Conservation (phyloP, 2,113 vertebrate genomes). For the Lonchura striata region DNA sequence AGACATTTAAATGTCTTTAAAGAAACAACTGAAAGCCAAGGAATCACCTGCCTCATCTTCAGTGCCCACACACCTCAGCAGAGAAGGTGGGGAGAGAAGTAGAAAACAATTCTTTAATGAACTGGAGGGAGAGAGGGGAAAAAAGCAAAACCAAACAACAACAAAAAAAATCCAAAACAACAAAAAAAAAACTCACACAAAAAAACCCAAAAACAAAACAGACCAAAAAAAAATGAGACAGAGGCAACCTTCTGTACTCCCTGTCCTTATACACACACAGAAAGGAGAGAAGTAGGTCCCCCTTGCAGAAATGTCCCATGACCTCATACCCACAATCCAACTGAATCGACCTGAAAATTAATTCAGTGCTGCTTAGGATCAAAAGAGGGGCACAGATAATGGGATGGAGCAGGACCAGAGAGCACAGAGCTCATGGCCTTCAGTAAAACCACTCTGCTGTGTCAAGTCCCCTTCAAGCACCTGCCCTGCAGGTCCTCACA, state of each 20-base stretch:
- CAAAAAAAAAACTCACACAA: too few species aligned
- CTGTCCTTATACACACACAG: rapidly evolving
- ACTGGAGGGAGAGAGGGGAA: not conserved
- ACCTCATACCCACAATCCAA: rapidly evolving
- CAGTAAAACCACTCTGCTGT: not conserved
- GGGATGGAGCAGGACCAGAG: not conserved
- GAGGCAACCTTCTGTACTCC: rapidly evolving
- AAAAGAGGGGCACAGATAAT: not conserved
- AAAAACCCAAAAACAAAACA: too few species aligned
- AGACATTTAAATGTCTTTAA: not conserved
- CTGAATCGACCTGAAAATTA: not conserved
- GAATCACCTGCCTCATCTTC: not conserved
- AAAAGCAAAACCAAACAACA: not conserved
- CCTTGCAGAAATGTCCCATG: not conserved
- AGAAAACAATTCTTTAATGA: not conserved
- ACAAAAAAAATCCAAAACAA: not conserved
- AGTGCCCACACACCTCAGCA: not conserved
- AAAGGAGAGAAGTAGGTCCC: not conserved
- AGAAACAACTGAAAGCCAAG: not conserved
- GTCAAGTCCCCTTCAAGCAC: not conserved
- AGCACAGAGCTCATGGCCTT: not conserved
- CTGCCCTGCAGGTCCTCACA: not conserved
- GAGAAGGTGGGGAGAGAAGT: not conserved
- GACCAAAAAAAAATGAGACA: not conserved
- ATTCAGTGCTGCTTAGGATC: not conserved